Evolutionary conservation across 2,113 vertebrate species (phyloP), one percentile per base, ranked within the genome.

Genomic region (Alosa alosa): DNA sequence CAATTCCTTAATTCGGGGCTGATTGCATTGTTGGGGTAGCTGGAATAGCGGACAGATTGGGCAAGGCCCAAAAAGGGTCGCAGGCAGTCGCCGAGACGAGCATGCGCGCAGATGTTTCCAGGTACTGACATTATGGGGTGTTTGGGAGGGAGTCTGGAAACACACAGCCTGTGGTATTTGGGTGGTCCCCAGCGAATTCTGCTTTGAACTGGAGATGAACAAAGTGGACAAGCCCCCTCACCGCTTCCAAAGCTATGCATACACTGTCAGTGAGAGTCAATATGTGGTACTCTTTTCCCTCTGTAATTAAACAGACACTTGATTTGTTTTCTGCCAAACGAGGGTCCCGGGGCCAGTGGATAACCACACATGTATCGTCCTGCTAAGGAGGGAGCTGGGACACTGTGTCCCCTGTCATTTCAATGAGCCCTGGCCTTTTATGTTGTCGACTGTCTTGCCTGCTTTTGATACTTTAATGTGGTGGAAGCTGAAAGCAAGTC

Each of bases 21-120:
- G 81, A 83, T 72, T 55, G 47, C 60, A 85, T 78, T 46, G 31
- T 49, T 86, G 47, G 81, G 36, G 78, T 83, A 50, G 44, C 49
- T 81, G 11, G 64, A 68, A 84, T 84, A 84, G 31, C 39, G 25
- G 17, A 55, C 17, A 55, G 52, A 18, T 18, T 18, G 15, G 52
- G 52, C 52, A 55, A 55, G 52, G 52, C 15, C 52, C 13, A 55
- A 49, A 49, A 49, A 18, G 13, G 52, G 17, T 55, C 50, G 15
- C 52, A 55, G 52, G 52, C 52, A 1, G 15, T 55, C 17, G 52
- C 52, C 52, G 52, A 55, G 52, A 55, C 52, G 52, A 55, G 52
- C 52, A 55, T 17, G 52, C 52, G 17, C 4, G 17, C 47, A 9
- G 47, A 49, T 0, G 52, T 55, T 55, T 55, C 52, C 52, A 55